Evolutionary conservation across 2,113 vertebrate species (phyloP).

Genomic region (Lipotes vexillifer): DNA sequence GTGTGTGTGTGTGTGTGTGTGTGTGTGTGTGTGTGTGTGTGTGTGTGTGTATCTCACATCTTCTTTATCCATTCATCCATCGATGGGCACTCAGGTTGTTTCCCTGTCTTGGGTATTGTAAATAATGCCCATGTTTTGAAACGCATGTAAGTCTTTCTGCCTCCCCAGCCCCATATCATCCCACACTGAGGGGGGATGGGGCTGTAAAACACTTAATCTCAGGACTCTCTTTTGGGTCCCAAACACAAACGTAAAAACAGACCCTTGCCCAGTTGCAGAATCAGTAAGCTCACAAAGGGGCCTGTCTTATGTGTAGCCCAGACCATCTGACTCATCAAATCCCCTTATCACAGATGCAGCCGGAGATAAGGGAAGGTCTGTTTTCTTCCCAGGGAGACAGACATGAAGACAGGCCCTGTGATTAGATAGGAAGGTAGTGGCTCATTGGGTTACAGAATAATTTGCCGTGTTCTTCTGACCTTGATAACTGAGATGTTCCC

Average conservation of each 20-base stretch:
- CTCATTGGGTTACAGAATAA: slow-evolving; percentile 47
- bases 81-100: background rate
- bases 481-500: slow-evolving; percentile 1
- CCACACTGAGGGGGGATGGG: background rate
- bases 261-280: background rate
- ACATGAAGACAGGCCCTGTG: background rate
- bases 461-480: slow-evolving; percentile 20
- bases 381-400: slow-evolving; percentile 14
- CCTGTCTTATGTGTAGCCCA: background rate
- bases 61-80: background rate
- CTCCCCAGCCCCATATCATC: fast-evolving
- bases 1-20: background rate
- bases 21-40: background rate
- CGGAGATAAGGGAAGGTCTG: background rate
- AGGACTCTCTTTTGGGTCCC: background rate
- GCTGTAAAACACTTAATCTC: background rate
- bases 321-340: slow-evolving; percentile 13
- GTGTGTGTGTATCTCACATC: background rate
- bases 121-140: background rate
- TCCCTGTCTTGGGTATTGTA: background rate
- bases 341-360: slow-evolving; percentile 18
- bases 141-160: background rate
- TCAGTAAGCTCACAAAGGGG: background rate
- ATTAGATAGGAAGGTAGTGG: slow-evolving; percentile 36
- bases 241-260: background rate